Conservation (phyloP, 2,113 vertebrate genomes). For the Gymnogyps californianus region DNA sequence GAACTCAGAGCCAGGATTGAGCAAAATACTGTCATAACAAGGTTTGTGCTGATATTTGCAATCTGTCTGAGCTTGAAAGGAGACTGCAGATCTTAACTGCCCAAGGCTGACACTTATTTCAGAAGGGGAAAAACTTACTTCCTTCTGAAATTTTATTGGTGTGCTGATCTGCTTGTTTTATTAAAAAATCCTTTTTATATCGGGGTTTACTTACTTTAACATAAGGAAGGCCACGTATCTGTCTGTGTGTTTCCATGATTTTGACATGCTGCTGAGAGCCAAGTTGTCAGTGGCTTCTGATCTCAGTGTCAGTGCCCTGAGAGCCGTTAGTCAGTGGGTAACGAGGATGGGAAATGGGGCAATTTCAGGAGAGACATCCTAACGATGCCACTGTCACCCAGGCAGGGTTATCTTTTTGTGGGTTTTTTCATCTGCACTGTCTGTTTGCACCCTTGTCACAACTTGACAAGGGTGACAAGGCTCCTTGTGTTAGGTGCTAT, state of each 20-base stretch:
- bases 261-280: not conserved
- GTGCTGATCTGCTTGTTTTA: not conserved
- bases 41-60: constrained; percentile 71
- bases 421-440: not conserved
- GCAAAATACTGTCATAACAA: constrained; percentile 88
- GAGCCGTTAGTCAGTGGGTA: not conserved
- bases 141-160: not conserved
- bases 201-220: not conserved
- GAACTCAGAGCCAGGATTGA: constrained; percentile 92
- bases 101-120: not conserved
- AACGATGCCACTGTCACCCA: not conserved
- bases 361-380: not conserved
- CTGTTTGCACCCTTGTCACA: not conserved
- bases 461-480: not conserved
- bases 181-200: not conserved
- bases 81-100: not conserved
- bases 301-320: not conserved
- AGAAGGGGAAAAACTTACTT: not conserved
- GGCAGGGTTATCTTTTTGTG: not conserved
- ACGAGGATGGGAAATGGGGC: not conserved
- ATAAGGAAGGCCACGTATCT: not conserved
- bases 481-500: not conserved
- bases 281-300: not conserved
- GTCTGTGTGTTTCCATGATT: not conserved
- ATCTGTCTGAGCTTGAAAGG: not conserved